Percentiles rank a stretch among this genome's conserved stretches.
Conservation (phyloP, 2,797 vertebrate genomes). For the Xenops minutus region DNA sequence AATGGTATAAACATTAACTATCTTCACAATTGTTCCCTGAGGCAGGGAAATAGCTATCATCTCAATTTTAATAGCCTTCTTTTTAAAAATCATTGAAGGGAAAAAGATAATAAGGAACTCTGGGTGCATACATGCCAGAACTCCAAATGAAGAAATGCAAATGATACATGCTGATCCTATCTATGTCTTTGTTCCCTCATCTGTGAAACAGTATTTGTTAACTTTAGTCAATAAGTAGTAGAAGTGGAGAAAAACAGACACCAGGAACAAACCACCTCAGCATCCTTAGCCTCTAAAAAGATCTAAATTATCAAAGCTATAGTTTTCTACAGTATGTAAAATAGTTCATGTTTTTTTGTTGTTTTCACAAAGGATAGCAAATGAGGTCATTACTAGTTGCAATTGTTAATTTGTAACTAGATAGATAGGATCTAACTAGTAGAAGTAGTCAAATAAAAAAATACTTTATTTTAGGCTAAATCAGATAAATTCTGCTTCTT, state of each 20-base stretch:
- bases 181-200: constrained; percentile 28
- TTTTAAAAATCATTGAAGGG: constrained; percentile 25
- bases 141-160: constrained; percentile 29
- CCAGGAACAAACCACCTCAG: neutral
- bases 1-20: constrained; percentile 20
- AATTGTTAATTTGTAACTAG: constrained; percentile 33
- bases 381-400: neutral
- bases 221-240: neutral
- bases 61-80: constrained; percentile 14
- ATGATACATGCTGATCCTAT: constrained; percentile 40
- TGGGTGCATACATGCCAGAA: neutral
- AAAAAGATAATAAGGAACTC: constrained; percentile 10
- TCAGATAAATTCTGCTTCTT: constrained; percentile 18
- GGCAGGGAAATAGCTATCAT: constrained; percentile 1
- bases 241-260: neutral
- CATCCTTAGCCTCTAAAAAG: neutral
- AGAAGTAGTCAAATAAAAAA: constrained; percentile 1
- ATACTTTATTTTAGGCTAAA: constrained; percentile 16
- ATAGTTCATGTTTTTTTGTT: neutral
- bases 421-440: constrained; percentile 15
- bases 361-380: neutral
- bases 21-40: neutral
- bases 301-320: neutral
- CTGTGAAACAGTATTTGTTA: constrained; percentile 28
- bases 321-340: neutral